Conservation (phyloP, 2,797 vertebrate species). For the Choloepus didactylus region DNA sequence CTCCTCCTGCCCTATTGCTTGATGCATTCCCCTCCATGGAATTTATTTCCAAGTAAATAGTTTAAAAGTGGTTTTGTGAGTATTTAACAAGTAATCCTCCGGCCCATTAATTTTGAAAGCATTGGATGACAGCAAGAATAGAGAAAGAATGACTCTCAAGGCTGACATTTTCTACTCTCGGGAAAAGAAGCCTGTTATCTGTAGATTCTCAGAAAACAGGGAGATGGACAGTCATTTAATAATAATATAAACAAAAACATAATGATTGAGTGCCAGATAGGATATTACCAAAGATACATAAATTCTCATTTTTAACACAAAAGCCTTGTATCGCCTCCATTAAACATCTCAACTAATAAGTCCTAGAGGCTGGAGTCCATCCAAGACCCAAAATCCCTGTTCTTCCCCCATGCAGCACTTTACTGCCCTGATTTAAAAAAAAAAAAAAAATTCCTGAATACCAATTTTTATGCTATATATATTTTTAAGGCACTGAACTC, state of each 20-base stretch:
- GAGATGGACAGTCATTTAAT: slow-evolving; percentile 63
- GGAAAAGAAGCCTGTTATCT: slow-evolving; percentile 64
- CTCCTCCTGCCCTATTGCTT: slow-evolving; percentile 67
- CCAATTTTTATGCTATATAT: neutral
- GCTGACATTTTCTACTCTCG: slow-evolving; percentile 62
- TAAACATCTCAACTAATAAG: slow-evolving; percentile 63
- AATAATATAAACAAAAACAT: slow-evolving; percentile 56
- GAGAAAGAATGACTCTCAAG: slow-evolving; percentile 73
- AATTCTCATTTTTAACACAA: slow-evolving; percentile 64
- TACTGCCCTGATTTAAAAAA: neutral
- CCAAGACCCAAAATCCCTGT: neutral
- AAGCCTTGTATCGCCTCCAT: slow-evolving; percentile 39
- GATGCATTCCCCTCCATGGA: slow-evolving; percentile 54
- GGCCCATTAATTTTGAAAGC: slow-evolving; percentile 78
- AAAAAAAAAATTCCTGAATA: slow-evolving; percentile 26
- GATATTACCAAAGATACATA: slow-evolving; percentile 49
- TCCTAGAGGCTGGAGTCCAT: neutral
- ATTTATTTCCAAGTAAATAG: slow-evolving; percentile 80
- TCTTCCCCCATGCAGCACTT: neutral
- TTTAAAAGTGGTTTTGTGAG: slow-evolving; percentile 75
- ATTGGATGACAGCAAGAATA: slow-evolving; percentile 40
- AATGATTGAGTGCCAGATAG: slow-evolving; percentile 26
- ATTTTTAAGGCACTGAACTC: neutral
- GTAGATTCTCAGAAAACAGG: slow-evolving; percentile 53
- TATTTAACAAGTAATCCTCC: slow-evolving; percentile 77